phyloP scores from a whole-genome alignment of 1,140 invertebrate species.

The Drosophila ficusphila region DNA sequence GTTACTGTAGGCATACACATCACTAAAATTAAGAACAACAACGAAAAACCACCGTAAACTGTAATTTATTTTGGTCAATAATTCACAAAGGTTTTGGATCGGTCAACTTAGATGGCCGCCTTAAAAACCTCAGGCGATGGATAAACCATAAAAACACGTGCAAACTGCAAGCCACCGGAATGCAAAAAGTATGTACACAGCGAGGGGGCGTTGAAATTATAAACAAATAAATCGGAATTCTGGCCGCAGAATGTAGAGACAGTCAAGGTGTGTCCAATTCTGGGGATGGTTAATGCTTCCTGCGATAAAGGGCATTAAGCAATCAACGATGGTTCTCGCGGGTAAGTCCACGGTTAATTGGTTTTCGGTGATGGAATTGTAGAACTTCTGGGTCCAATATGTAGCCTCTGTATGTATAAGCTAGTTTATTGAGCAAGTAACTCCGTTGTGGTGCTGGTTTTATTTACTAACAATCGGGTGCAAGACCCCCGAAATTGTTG shows the following conservation, averaged over 20 bases:
- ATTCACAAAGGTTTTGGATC: not conserved
- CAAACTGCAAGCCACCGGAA: not conserved
- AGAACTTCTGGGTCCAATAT: not conserved
- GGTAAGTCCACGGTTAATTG: constrained; percentile 24
- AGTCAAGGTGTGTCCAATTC: constrained; percentile 19
- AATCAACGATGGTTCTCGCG: not conserved
- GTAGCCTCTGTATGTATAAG: constrained; percentile 5
- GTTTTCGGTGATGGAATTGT: constrained; percentile 14
- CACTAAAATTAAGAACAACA: constrained; percentile 35
- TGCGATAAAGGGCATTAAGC: not conserved
- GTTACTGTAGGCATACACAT: constrained; percentile 5
- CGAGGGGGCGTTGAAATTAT: constrained; percentile 35
- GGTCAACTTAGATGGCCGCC: not conserved
- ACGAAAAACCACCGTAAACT: constrained; percentile 38
- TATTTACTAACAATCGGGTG: constrained; percentile 32
- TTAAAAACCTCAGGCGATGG: not conserved
- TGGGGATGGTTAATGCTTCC: constrained; percentile 10
- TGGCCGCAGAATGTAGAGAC: constrained; percentile 20
- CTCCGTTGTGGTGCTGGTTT: constrained; percentile 14
- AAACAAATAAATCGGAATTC: constrained; percentile 29
- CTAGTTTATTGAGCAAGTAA: not conserved
- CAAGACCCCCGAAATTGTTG: constrained; percentile 8
- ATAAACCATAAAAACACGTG: not conserved
- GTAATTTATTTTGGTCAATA: constrained; percentile 9
- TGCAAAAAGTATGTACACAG: constrained; percentile 42